These are phyloP conservation scores for Hoplias malabaricus DNA, from an alignment of 2,113 vertebrate genomes.

Conservation along the genomic window DNA sequence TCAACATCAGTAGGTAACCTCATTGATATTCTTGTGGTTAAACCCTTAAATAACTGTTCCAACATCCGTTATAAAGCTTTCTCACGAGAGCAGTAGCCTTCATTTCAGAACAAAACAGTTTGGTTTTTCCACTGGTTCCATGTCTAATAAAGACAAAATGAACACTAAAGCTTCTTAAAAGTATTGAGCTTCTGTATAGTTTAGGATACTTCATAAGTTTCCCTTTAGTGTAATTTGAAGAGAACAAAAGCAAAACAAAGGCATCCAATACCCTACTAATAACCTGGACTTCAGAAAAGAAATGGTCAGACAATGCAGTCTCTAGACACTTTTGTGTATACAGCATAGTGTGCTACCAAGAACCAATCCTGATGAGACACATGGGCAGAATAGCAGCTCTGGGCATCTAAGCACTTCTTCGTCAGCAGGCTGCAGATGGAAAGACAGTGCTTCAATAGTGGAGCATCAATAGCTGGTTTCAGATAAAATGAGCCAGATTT, in stretches of 20 bases:
- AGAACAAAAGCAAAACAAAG: too few species aligned
- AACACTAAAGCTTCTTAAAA: too few species aligned
- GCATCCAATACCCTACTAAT: too few species aligned
- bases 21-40: background rate
- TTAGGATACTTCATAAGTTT: too few species aligned
- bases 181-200: too few species aligned
- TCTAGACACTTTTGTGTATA: background rate
- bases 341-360: background rate
- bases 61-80: background rate
- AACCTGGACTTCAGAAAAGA: too few species aligned
- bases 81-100: background rate
- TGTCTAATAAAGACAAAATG: too few species aligned
- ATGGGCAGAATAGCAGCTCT: background rate
- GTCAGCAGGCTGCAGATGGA: background rate
- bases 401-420: background rate
- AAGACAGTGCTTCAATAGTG: background rate
- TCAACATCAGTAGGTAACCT: background rate
- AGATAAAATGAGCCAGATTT: background rate
- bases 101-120: too few species aligned
- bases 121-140: too few species aligned
- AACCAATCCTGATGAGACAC: background rate
- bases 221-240: too few species aligned
- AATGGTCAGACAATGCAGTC: too few species aligned
- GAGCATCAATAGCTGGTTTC: background rate
- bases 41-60: background rate